Conservation (phyloP, 1,140 invertebrate genomes). For the Drosophila subobscura region DNA sequence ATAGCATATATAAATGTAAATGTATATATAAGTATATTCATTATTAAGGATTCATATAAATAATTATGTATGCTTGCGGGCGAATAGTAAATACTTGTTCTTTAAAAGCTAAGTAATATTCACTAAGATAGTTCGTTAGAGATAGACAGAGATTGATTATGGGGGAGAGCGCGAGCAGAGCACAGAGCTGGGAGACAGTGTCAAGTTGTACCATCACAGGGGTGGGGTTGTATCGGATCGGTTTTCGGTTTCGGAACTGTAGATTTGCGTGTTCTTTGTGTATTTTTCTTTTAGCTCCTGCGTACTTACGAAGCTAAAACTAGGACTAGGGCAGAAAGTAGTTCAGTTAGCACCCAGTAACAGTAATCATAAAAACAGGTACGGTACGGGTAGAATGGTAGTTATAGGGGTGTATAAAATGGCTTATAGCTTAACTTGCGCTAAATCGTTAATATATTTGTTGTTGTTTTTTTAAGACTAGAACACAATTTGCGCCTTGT, state of each 20-base stretch:
- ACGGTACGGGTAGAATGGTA: conserved; percentile 12
- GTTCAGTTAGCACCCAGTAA: conserved; percentile 57
- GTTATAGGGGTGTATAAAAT: conserved; percentile 34
- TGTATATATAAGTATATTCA: conserved; percentile 55
- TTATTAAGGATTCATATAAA: conserved; percentile 45
- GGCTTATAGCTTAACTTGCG: conserved; percentile 69
- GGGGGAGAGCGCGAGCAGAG: conserved; percentile 23
- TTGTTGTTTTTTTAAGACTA: conserved; percentile 24
- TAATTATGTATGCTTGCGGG: conserved; percentile 37
- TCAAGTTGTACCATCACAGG: conserved; percentile 25
- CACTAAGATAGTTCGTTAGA: conserved; percentile 57
- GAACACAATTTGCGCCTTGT: conserved; percentile 17
- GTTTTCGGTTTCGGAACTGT: conserved; percentile 22
- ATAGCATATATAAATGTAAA: conserved; percentile 31
- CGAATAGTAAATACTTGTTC: conserved; percentile 65
- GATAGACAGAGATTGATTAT: conserved; percentile 50
- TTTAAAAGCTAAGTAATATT: conserved; percentile 60
- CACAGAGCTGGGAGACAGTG: conserved; percentile 18
- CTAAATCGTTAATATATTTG: conserved; percentile 52
- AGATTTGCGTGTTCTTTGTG: conserved; percentile 13
- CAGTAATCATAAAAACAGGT: conserved; percentile 43
- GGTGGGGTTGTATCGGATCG: neutral
- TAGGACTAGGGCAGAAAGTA: conserved; percentile 60
- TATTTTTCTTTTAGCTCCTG: conserved; percentile 55
- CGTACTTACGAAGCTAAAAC: conserved; percentile 71